These are phyloP conservation scores for Carapus acus DNA, from an alignment of 2,797 vertebrate genomes.

Conservation along the genomic window DNA sequence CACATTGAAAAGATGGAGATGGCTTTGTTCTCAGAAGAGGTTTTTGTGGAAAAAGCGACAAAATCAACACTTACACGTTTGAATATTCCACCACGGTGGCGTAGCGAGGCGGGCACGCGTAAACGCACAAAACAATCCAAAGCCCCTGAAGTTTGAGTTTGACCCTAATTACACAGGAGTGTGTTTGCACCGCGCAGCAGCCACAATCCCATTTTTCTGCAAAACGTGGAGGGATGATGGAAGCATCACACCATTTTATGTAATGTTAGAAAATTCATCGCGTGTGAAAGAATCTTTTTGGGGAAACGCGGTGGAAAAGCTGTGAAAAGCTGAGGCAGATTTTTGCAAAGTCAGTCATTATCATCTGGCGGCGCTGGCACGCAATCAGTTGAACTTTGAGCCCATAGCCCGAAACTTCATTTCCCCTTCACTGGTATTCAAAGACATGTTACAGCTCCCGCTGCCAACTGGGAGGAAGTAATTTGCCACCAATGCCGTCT, in stretches of 20 bases:
- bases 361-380: conserved; percentile 15
- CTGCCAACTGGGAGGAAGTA: conserved; percentile 31
- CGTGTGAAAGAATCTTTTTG: neutral
- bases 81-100: too few relatives aligned
- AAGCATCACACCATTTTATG: neutral
- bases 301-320: neutral
- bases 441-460: conserved; percentile 41
- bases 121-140: too few relatives aligned
- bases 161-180: too few relatives aligned
- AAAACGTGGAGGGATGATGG: neutral
- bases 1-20: too few relatives aligned
- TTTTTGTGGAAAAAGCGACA: too few relatives aligned
- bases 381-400: conserved; percentile 29
- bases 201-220: too few relatives aligned
- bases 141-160: too few relatives aligned
- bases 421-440: conserved; percentile 29
- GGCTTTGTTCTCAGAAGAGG: too few relatives aligned
- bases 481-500: conserved; percentile 43
- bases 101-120: too few relatives aligned
- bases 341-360: conserved; percentile 13
- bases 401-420: conserved; percentile 25
- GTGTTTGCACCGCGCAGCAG: too few relatives aligned
- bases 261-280: neutral
- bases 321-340: conserved; percentile 1
- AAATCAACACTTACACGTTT: too few relatives aligned